Conservation (phyloP, 2,113 vertebrate species). For the Coptodon rendalli region DNA sequence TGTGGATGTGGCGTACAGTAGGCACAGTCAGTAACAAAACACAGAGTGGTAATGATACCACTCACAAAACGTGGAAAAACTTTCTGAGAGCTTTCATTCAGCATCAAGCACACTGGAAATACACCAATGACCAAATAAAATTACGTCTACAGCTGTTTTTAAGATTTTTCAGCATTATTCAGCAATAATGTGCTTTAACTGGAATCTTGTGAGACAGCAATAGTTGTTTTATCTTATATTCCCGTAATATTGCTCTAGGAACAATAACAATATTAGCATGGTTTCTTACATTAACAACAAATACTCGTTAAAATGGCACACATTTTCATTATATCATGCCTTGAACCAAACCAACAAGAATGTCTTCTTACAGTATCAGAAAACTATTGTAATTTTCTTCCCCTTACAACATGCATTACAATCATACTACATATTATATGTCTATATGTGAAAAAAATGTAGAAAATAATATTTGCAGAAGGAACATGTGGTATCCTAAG, state of each 20-base stretch:
- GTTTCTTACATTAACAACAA: neutral
- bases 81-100: neutral
- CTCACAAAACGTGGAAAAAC: neutral
- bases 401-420: neutral
- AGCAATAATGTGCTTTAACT: neutral
- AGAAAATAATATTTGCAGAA: neutral
- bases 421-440: neutral
- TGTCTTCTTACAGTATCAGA: neutral
- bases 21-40: slow-evolving; percentile 39
- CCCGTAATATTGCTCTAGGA: neutral
- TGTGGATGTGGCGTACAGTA: slow-evolving; percentile 44
- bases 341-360: neutral
- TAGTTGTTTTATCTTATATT: neutral
- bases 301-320: neutral
- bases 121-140: neutral
- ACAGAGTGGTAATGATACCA: neutral
- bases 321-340: neutral
- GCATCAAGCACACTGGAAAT: neutral
- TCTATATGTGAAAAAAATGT: neutral
- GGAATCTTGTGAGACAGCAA: neutral
- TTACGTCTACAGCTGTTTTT: neutral
- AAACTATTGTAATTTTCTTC: neutral
- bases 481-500: neutral
- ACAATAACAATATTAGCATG: neutral
- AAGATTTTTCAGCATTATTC: neutral